Percentiles rank a stretch among this genome's conserved stretches.
Conservation (phyloP, 2,888 invertebrate genomes). For the Griposia aprilina region DNA sequence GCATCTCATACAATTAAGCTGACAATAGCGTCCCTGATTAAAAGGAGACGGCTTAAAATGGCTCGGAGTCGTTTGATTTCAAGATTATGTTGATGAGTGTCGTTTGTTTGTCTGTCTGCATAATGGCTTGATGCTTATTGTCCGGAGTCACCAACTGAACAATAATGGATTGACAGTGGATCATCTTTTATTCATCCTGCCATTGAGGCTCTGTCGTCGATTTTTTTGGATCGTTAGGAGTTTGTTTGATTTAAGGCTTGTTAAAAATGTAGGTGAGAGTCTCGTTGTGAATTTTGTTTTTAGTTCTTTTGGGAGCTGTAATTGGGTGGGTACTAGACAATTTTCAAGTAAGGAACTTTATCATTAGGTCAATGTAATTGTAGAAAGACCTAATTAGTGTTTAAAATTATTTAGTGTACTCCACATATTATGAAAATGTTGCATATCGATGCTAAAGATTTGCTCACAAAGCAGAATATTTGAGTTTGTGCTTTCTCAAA, state of each 20-base stretch:
- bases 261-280: slow-evolving; percentile 44
- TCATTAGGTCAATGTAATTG: neutral
- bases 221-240: slow-evolving; percentile 49
- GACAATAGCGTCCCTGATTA: slow-evolving; percentile 74
- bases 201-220: slow-evolving; percentile 37
- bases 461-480: neutral
- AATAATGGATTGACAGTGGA: slow-evolving; percentile 65
- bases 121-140: slow-evolving; percentile 58
- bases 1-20: slow-evolving; percentile 72
- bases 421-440: too few relatives aligned
- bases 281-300: slow-evolving; percentile 13
- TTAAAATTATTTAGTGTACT: neutral
- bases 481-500: too few relatives aligned
- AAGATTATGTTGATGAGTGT: slow-evolving; percentile 68
- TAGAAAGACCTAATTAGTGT: neutral
- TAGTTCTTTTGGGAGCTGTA: slow-evolving; percentile 15
- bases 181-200: slow-evolving; percentile 63
- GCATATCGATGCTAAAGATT: neutral
- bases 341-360: neutral
- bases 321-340: slow-evolving; percentile 25
- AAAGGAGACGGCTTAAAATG: slow-evolving; percentile 71
- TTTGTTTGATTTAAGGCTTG: slow-evolving; percentile 45
- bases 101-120: slow-evolving; percentile 58
- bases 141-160: slow-evolving; percentile 58
- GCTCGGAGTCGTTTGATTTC: slow-evolving; percentile 70